A percentile compares a stretch with the other conserved stretches of the same genome.
These are phyloP conservation scores for Volucella inflata DNA, from an alignment of 2,888 invertebrate species.

Conservation along the genomic window DNA sequence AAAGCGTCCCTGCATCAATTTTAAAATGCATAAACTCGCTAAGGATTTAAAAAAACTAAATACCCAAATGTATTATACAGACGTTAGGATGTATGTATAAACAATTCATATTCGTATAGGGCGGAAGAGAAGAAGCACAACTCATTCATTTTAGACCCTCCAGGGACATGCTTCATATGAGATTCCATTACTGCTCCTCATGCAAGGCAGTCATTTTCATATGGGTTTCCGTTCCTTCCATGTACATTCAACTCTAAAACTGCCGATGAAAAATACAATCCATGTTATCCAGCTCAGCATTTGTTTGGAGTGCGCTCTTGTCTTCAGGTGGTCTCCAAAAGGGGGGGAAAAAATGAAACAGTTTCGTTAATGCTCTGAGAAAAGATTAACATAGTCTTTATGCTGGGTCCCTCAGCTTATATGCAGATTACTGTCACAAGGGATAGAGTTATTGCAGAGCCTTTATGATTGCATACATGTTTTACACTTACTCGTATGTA, in stretches of 20 bases:
- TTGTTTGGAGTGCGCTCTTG: conserved; percentile 69
- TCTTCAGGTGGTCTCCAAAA: conserved; percentile 29
- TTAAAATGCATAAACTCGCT: conserved; percentile 43
- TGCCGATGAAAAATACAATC: conserved; percentile 53
- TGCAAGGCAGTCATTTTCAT: conserved; percentile 43
- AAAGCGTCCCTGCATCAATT: conserved; percentile 6
- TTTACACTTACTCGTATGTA: too few species aligned
- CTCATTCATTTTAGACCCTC: conserved; percentile 60
- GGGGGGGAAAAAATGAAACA: conserved; percentile 27
- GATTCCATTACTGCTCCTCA: conserved; percentile 59
- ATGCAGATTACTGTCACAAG: conserved; percentile 56
- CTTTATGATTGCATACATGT: neutral
- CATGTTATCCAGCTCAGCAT: conserved; percentile 47
- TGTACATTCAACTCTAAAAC: conserved; percentile 16
- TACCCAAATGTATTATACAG: conserved; percentile 9
- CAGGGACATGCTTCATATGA: conserved; percentile 60
- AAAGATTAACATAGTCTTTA: conserved; percentile 30
- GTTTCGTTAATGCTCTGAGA: conserved; percentile 22
- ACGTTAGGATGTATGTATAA: neutral
- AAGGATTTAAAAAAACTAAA: conserved; percentile 7
- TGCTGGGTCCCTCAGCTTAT: conserved; percentile 57
- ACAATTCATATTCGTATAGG: neutral
- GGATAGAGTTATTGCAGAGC: conserved; percentile 52
- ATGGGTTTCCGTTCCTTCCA: conserved; percentile 15
- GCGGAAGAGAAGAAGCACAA: conserved; percentile 45